phyloP scores from a whole-genome alignment of 2,113 vertebrate genomes.

The Martes martes region DNA sequence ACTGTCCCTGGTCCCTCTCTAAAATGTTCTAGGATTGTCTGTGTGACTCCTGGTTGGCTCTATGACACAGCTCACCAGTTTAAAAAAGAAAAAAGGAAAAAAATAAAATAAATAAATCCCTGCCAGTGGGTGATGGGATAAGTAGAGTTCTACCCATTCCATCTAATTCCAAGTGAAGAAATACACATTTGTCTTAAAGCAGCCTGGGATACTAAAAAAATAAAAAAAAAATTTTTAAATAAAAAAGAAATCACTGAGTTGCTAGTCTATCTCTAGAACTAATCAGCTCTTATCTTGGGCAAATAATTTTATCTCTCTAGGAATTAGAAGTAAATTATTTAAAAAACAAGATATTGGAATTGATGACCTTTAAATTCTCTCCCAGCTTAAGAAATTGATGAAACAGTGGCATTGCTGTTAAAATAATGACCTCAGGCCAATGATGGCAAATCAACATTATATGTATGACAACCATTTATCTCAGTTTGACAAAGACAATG shows the following conservation, averaged over 20 bases:
- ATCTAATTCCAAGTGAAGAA: neutral
- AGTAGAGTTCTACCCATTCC: neutral
- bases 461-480: neutral
- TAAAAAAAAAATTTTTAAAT: neutral
- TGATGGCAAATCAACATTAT: neutral
- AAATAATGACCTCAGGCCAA: neutral
- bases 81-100: neutral
- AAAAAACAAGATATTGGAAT: neutral
- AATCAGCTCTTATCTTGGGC: neutral
- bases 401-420: neutral
- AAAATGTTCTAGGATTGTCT: neutral
- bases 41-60: neutral
- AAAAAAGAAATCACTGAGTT: neutral
- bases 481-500: neutral
- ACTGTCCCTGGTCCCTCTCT: neutral
- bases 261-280: neutral
- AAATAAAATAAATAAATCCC: neutral
- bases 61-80: neutral
- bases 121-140: neutral
- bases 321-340: constrained; percentile 13
- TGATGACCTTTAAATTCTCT: neutral
- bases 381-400: neutral
- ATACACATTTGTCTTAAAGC: neutral
- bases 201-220: neutral
- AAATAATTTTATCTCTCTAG: neutral